These are phyloP conservation scores for Halyomorpha halys DNA, from an alignment of 1,140 invertebrate genomes.

Conservation along the genomic window DNA sequence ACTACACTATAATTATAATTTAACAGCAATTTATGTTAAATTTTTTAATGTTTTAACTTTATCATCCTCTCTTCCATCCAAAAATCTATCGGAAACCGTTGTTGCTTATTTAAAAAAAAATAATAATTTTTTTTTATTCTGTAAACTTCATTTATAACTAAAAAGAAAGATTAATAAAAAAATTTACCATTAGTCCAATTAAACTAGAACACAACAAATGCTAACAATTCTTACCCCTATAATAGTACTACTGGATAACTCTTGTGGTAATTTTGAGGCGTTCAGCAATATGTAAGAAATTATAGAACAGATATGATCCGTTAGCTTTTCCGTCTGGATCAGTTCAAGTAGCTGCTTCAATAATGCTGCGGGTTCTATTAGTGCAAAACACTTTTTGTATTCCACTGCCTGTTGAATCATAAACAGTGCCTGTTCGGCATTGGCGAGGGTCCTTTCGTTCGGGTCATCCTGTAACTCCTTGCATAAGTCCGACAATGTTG, in stretches of 20 bases:
- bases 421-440: constrained; percentile 37
- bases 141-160: no score
- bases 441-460: constrained; percentile 16
- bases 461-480: constrained; percentile 18
- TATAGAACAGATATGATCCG: constrained; percentile 37
- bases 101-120: no score
- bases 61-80: no score
- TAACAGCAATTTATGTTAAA: no score
- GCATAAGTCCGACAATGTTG: constrained; percentile 20
- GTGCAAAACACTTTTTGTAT: constrained; percentile 50
- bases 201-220: no score
- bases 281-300: constrained; percentile 48
- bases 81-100: no score
- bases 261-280: constrained; percentile 48
- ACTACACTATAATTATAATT: no score
- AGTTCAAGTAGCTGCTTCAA: constrained; percentile 43
- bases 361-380: constrained; percentile 45
- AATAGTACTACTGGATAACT: constrained; percentile 52
- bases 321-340: constrained; percentile 29
- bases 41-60: no score
- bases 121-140: no score
- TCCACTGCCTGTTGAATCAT: constrained; percentile 49
- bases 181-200: no score
- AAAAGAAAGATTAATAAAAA: no score
- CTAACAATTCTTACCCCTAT: constrained; percentile 35